Evolutionary conservation across 2,113 vertebrate genomes (phyloP), one percentile per base, ranked within the genome.

Genomic region (Ceuthmochares aereus): DNA sequence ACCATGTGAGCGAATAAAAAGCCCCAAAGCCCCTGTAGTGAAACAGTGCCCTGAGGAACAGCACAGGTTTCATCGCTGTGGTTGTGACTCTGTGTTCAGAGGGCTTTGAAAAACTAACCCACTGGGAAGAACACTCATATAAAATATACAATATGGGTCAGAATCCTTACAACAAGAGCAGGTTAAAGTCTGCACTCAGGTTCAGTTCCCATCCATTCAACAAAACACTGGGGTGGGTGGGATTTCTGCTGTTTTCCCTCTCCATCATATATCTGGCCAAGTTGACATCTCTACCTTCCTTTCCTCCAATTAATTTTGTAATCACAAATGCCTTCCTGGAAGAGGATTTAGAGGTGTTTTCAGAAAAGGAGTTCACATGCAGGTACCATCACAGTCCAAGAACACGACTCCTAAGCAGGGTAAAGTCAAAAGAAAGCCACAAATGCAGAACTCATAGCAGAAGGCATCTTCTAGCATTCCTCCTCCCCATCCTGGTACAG

Each of bases 1-100:
- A 9, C 66, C 1, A 0, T 47, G 40, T 2, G 21, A 55, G 36
- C 1, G 4, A 42, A 37, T 5, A 26, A 6, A 26, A 25, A 63
- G 32, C 36, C 27, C 36, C 13, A 26, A 25, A 63, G 32, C 36
- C 27, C 36, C 13, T n/a, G 7, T 1, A 37, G 30, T 27, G 56
- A 42, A 40, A 34, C 66, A 77, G 27, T 5, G 18, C 64, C 42
- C 43, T 27, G 30, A 70, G 43, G 23, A 69, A 58, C 23, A 45
- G 36, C 49, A 30, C 4, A 20, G 32, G 36, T 34, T 62, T 63
- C 55, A 40, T 3, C n/a, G 25, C 60, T 43, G 37, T 15, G 16
- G 34, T 49, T 62, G 34, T 2, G 5, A 40, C 8, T 34, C n/a
- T 15, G 43, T 37, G 74, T 14, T 59, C n/a, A 52, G 42, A 51